phyloP scores from a whole-genome alignment of 2,888 invertebrate species.

The Perdita meconis region DNA sequence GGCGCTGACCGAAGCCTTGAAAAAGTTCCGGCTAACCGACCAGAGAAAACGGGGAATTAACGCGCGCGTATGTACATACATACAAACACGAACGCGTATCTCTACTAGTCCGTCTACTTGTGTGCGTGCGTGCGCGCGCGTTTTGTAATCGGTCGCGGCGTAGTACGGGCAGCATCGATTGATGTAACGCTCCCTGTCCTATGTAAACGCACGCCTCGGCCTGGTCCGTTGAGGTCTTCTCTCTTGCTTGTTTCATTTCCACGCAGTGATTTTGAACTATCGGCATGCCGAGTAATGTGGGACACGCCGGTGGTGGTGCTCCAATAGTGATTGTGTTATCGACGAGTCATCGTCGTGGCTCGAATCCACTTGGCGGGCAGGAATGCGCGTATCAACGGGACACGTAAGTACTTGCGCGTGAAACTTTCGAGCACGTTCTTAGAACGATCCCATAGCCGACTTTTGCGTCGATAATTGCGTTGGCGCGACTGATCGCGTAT shows the following conservation, averaged over 20 bases:
- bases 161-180: constrained; percentile 28
- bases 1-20: constrained; percentile 23
- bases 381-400: constrained; percentile 38
- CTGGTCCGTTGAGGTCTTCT: neutral
- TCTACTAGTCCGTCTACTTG: no score
- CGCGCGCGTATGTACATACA: no score
- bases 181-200: neutral
- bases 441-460: neutral
- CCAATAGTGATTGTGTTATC: constrained; percentile 63
- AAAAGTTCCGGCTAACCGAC: constrained; percentile 32
- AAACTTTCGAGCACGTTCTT: constrained; percentile 23
- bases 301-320: constrained; percentile 55
- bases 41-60: constrained; percentile 27
- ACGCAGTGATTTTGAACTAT: constrained; percentile 60
- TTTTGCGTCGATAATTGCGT: constrained; percentile 25
- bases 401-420: constrained; percentile 54
- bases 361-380: constrained; percentile 30
- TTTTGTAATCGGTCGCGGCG: constrained; percentile 45
- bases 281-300: constrained; percentile 61
- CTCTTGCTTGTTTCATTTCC: constrained; percentile 28
- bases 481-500: no score
- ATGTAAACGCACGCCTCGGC: neutral
- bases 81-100: no score
- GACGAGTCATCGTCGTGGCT: constrained; percentile 46
- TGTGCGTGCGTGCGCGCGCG: constrained; percentile 13